Evolutionary conservation across 2,888 invertebrate species (phyloP), one percentile per base, ranked within the genome.

Genomic region (Cantharis nigra): DNA sequence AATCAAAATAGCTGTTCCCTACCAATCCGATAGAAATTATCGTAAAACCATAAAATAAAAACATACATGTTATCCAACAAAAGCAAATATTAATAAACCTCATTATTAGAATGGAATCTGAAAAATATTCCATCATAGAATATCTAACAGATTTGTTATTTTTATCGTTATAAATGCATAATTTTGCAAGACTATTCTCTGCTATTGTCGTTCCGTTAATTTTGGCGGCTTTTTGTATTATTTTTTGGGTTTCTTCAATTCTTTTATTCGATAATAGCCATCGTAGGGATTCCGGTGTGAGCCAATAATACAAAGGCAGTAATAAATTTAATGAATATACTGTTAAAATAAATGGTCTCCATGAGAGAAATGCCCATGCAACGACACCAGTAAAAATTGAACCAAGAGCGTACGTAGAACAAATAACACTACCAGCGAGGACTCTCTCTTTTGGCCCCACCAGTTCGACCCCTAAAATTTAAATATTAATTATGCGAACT

Each of bases 41-140:
- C 0, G 94, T 94, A 62, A 96, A 88, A 0, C 96, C 96, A 84
- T 95, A 96, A 87, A 95, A 96, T 18, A 95, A 92, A 80, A 96
- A 92, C 0, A 94, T 93, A 83, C 94, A 93, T 0, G 95, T 93
- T 16, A 95, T 92, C 95, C 95, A 95, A 89, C 94, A 95, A 82
- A 94, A 91, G 13, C 93, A 93, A 80, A 94, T 94, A 71, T 92
- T 92, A 1, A 90, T 81, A 69, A 93, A 87, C 33, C 93, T 89
- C 0, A 89, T 83, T 78, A 92, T 85, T 13, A 94, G 84, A 16
- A 89, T 89, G n/a, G n/a, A 2, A 2, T 49, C 49, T 49, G 49
- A n/a, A 7, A 49, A 49, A 49, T 49, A 23, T 67, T 67, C 65
- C 11, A n/a, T 20, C 13, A 67, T 67, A 2, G 23, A 26, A 7